Conservation (phyloP, 1,140 invertebrate species). For the Bombus superbus region DNA sequence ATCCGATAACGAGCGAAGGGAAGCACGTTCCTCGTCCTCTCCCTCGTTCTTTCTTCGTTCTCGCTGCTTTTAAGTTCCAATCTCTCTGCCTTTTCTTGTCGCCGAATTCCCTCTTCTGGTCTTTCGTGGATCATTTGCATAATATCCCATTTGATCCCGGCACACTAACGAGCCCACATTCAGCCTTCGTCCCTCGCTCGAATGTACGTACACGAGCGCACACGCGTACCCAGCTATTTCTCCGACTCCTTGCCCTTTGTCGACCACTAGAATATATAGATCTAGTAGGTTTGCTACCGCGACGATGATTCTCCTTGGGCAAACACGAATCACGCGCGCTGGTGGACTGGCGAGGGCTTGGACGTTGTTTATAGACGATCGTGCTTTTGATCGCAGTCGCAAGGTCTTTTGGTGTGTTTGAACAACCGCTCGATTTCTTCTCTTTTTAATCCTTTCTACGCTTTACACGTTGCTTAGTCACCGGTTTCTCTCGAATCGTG, state of each 20-base stretch:
- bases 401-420: background rate
- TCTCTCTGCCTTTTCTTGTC: slow-evolving; percentile 26
- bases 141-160: slow-evolving; percentile 72
- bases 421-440: background rate
- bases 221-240: slow-evolving; percentile 9
- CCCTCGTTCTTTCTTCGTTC: slow-evolving; percentile 1
- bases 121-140: slow-evolving; percentile 76
- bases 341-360: background rate
- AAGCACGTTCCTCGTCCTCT: slow-evolving; percentile 53
- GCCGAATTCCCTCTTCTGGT: slow-evolving; percentile 73
- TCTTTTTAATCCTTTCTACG: background rate
- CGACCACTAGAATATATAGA: slow-evolving; percentile 23
- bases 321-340: slow-evolving; percentile 46
- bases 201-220: slow-evolving; percentile 30
- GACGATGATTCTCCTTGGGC: slow-evolving; percentile 27
- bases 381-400: too few relatives aligned
- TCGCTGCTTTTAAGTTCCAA: slow-evolving; percentile 32
- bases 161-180: slow-evolving; percentile 73
- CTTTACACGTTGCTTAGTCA: background rate
- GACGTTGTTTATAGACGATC: background rate
- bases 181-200: slow-evolving; percentile 53
- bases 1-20: slow-evolving; percentile 73
- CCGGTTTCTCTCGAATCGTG: too few relatives aligned
- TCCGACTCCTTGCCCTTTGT: slow-evolving; percentile 33
- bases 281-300: slow-evolving; percentile 12